phyloP scores from a whole-genome alignment of 2,113 vertebrate species.

The Acrocephalus kingi region DNA sequence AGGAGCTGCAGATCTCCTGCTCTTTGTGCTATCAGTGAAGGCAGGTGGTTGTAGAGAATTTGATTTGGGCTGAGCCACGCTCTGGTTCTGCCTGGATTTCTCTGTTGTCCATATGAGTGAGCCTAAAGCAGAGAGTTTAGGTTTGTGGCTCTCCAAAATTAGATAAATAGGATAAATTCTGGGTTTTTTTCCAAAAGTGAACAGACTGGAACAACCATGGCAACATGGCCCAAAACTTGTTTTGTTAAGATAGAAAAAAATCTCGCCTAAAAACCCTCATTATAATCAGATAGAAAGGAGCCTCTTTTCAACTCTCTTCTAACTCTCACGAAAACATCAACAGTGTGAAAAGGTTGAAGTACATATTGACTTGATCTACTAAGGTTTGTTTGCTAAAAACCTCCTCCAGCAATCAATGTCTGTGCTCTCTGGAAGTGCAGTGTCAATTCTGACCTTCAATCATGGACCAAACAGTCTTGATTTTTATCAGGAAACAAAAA shows the following conservation, averaged over 20 bases:
- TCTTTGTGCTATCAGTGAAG: neutral
- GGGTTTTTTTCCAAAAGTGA: rapidly evolving
- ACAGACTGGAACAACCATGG: neutral
- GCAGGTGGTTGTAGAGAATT: neutral
- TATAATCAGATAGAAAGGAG: neutral
- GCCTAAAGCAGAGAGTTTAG: neutral
- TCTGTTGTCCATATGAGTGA: neutral
- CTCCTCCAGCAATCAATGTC: constrained; percentile 43
- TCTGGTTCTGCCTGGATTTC: neutral
- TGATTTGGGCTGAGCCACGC: neutral
- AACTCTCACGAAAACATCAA: neutral
- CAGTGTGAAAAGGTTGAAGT: constrained; percentile 13
- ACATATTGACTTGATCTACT: constrained; percentile 26
- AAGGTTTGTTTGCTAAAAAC: constrained; percentile 20
- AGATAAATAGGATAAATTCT: neutral
- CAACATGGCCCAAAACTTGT: rapidly evolving
- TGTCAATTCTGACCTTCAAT: constrained; percentile 46
- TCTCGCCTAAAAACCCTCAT: rapidly evolving
- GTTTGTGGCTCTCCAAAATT: neutral
- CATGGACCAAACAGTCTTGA: neutral
- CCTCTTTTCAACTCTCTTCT: neutral
- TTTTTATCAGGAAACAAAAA: constrained; percentile 27
- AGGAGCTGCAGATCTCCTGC: neutral
- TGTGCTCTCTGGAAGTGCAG: neutral
- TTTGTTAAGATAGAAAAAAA: neutral